Percentiles rank a stretch among this genome's conserved stretches.
Conservation (phyloP, 2,888 invertebrate genomes). For the Eupithecia subumbrata region DNA sequence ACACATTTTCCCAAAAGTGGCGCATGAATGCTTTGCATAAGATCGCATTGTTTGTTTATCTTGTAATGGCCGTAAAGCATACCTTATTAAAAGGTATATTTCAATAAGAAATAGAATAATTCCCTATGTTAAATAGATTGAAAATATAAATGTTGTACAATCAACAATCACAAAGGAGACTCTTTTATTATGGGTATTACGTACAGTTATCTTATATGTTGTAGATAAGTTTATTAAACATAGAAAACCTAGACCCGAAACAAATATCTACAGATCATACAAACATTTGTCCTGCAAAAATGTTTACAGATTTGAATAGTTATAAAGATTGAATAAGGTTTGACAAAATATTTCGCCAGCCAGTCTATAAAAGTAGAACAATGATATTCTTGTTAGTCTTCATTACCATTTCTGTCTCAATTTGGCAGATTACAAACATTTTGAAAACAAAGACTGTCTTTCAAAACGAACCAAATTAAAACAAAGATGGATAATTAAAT, state of each 20-base stretch:
- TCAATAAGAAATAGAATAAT: background rate
- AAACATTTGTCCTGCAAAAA: too few species aligned
- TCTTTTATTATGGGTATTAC: too few species aligned
- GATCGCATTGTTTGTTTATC: background rate
- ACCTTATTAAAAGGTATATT: background rate
- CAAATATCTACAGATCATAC: too few species aligned
- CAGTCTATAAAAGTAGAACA: background rate
- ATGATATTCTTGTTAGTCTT: background rate
- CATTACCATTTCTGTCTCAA: conserved; percentile 3
- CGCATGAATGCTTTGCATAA: background rate
- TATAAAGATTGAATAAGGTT: background rate
- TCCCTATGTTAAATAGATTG: background rate
- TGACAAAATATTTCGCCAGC: background rate
- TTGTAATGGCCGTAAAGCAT: background rate
- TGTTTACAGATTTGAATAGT: too few species aligned
- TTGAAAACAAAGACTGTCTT: conserved; percentile 7
- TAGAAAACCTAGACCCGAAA: too few species aligned
- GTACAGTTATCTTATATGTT: background rate
- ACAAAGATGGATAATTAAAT: conserved; percentile 9
- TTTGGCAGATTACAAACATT: background rate
- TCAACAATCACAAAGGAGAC: too few species aligned
- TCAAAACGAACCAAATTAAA: conserved; percentile 7
- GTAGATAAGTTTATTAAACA: too few species aligned
- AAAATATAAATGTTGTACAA: too few species aligned
- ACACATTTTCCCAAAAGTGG: background rate